Base-by-base conservation (phyloP, 2,797 vertebrate genomes). In the Scolopax bukidnonensis region DNA sequence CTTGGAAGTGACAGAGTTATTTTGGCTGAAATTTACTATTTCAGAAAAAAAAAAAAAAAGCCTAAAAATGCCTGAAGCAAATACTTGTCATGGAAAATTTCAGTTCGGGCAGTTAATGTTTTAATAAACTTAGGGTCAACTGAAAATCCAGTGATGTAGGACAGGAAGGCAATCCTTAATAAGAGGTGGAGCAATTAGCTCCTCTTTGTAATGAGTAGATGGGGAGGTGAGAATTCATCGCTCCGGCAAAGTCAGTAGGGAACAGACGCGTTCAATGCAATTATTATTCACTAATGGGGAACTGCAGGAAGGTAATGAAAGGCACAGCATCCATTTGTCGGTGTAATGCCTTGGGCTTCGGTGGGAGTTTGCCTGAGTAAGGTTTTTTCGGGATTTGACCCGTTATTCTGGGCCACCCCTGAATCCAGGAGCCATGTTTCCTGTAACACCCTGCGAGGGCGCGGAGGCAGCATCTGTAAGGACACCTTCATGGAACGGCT, bases 201-300 rank as follows among this genome's bases (percentile, higher is more conserved):
- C 13, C 61, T 88, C 11, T 25, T 54, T 4, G 23, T 79, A 95
- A 86, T 43, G 78, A 90, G 76, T 43, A 36, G 78, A 73, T 76
- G 71, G 48, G 78, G 38, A 91, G 89, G 89, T 92, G 96, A 93
- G 96, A 71, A 92, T 84, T 81, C 92, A 86, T 91, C 82, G 8
- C 73, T 80, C 25, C 21, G 25, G 41, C 1, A 1, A 23, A 75
- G 84, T 91, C 89, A 78, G 82, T 5, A 50, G 91, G 94, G 95
- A 94, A 19, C 3, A 0, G 3, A 6, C 0, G 4, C 24, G 4
- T 90, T 84, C 70, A 17, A 1, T 51, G 85, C 95, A 95, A 90
- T 96, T 95, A 94, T 91, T 71, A 84, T 1, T 87, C 79, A 45
- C 89, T 96, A 93, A 91, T 75, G 92, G 92, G 93, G 89, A 85